A percentile compares a stretch with the other conserved stretches of the same genome.
phyloP scores from a whole-genome alignment of 2,888 invertebrate genomes.

The Branchipolynoe longqiensis region DNA sequence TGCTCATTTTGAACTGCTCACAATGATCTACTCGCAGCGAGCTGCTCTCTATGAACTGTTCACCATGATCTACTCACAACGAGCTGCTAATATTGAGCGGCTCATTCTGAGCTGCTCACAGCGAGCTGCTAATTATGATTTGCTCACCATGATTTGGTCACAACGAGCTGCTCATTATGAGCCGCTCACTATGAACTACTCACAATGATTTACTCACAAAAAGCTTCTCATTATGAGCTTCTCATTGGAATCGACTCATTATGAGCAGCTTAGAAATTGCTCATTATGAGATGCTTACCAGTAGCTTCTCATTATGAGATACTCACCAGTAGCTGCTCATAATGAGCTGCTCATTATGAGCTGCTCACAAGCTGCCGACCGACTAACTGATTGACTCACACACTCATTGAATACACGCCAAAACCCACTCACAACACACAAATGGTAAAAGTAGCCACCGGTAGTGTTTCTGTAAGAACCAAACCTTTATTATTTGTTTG shows the following conservation, averaged over 20 bases:
- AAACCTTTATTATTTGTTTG: no score
- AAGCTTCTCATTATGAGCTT: not conserved
- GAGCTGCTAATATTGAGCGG: not conserved
- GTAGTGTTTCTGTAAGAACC: no score
- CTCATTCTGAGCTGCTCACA: not conserved
- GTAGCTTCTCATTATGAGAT: not conserved
- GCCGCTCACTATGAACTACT: not conserved
- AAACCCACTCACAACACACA: no score
- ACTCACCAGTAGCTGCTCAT: no score
- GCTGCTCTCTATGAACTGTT: not conserved
- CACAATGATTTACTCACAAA: not conserved
- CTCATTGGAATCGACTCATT: not conserved
- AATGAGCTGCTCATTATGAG: no score
- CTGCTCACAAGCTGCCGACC: no score
- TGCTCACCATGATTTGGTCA: not conserved
- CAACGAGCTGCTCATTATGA: not conserved
- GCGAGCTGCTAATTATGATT: not conserved
- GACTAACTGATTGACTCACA: no score
- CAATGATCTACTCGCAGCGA: no score
- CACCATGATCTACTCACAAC: not conserved
- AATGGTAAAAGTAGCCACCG: no score
- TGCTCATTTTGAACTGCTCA: not conserved
- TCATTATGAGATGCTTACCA: not conserved
- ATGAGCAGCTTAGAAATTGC: not conserved
- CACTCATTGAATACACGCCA: no score